Percentiles rank a stretch among this genome's conserved stretches.
Evolutionary conservation across 2,113 vertebrate species (phyloP).

Genomic region (Syngnathoides biaculeatus): DNA sequence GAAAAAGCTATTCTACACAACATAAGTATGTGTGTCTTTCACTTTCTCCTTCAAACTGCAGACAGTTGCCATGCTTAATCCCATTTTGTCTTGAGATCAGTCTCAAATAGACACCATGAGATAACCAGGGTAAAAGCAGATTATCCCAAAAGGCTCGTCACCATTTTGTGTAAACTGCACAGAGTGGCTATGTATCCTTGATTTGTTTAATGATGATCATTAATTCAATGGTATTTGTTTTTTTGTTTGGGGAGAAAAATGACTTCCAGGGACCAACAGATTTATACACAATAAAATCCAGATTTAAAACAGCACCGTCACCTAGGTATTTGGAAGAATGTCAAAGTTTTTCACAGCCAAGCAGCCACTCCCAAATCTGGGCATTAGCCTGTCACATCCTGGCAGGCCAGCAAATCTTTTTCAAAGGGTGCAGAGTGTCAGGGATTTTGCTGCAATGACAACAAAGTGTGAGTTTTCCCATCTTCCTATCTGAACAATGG

Average conservation of each 20-base stretch:
- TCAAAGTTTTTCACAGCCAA: too few species aligned
- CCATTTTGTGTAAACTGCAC: constrained; percentile 17
- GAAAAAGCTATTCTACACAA: too few species aligned
- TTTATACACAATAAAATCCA: too few species aligned
- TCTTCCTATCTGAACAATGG: too few species aligned
- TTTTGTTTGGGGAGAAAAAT: neutral
- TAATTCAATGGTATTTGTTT: neutral
- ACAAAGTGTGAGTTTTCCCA: too few species aligned
- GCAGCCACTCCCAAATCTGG: too few species aligned
- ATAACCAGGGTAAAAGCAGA: constrained; percentile 63
- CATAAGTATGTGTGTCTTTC: neutral
- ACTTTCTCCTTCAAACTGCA: neutral
- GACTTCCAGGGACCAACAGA: neutral
- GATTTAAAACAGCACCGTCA: too few species aligned
- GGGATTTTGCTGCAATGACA: too few species aligned
- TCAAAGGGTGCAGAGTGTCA: too few species aligned
- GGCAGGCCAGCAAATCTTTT: too few species aligned
- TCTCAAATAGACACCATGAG: constrained; percentile 37
- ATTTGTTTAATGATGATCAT: neutral
- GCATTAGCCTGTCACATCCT: too few species aligned
- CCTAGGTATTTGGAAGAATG: too few species aligned
- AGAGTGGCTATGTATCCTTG: neutral
- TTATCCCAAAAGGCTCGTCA: constrained; percentile 40
- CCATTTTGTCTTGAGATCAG: constrained; percentile 33
- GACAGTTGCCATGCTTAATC: constrained; percentile 36